phyloP scores from a whole-genome alignment of 2,888 invertebrate species.

The Crematogaster levior region DNA sequence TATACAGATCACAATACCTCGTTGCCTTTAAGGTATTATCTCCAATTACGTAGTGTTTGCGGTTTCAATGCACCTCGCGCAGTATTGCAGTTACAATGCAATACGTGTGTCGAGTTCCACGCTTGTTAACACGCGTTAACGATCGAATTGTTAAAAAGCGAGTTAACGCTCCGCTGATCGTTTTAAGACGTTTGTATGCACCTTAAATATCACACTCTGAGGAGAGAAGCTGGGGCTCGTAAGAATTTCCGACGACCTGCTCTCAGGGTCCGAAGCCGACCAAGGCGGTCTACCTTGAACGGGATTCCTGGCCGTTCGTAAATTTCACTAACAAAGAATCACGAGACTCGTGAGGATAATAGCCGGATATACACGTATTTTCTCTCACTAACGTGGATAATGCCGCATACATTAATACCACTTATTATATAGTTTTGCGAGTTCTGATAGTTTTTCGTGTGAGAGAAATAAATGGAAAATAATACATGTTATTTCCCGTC shows the following conservation, averaged over 20 bases:
- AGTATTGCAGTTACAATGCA: not conserved
- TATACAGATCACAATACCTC: not conserved
- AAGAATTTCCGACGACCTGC: constrained; percentile 60
- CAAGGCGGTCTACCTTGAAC: constrained; percentile 73
- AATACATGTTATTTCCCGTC: not conserved
- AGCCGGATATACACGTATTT: constrained; percentile 70
- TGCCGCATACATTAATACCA: constrained; percentile 27
- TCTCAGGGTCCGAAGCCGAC: constrained; percentile 52
- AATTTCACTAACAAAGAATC: constrained; percentile 74
- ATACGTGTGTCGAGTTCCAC: not conserved
- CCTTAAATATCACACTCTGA: constrained; percentile 39
- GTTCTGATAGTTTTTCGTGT: constrained; percentile 15
- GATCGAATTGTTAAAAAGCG: constrained; percentile 28
- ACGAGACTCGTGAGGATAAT: constrained; percentile 66
- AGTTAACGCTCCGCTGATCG: constrained; percentile 19
- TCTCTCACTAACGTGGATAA: constrained; percentile 63
- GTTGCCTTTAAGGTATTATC: constrained; percentile 20
- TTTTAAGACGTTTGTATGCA: constrained; percentile 46
- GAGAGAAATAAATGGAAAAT: constrained; percentile 12
- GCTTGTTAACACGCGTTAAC: constrained; percentile 42
- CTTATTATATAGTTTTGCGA: not conserved
- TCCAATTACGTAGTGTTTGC: constrained; percentile 34
- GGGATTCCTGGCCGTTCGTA: constrained; percentile 72
- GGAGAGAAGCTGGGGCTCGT: constrained; percentile 53
- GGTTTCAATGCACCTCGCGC: constrained; percentile 17